Conservation (phyloP, 2,888 invertebrate species). For the Rutpela maculata region DNA sequence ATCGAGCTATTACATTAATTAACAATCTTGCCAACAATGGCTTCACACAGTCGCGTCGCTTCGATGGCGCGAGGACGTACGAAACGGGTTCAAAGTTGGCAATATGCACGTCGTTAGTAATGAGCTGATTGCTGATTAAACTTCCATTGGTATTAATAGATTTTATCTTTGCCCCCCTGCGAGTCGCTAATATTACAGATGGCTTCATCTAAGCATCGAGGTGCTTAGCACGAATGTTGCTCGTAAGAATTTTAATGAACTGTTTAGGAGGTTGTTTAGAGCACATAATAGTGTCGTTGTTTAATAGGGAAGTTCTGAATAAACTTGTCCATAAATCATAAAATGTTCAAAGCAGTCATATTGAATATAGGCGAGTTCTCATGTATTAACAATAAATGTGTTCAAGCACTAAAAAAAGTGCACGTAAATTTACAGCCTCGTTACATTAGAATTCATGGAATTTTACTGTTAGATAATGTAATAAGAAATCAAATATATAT, state of each 20-base stretch:
- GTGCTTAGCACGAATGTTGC: slow-evolving; percentile 39
- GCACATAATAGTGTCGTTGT: not conserved
- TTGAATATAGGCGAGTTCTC: too few species aligned
- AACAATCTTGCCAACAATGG: slow-evolving; percentile 32
- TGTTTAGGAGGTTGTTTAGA: slow-evolving; percentile 33
- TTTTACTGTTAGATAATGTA: too few species aligned
- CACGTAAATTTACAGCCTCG: too few species aligned
- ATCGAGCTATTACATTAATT: slow-evolving; percentile 39
- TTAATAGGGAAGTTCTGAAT: too few species aligned
- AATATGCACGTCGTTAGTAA: slow-evolving; percentile 54
- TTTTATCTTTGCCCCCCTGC: slow-evolving; percentile 45
- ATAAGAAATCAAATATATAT: too few species aligned
- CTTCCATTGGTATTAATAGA: slow-evolving; percentile 53
- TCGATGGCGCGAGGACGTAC: slow-evolving; percentile 12
- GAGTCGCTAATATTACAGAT: slow-evolving; percentile 46
- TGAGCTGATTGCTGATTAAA: slow-evolving; percentile 52
- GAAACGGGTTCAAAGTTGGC: slow-evolving; percentile 49
- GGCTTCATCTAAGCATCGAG: slow-evolving; percentile 42
- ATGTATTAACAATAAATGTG: too few species aligned
- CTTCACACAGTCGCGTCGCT: slow-evolving; percentile 2
- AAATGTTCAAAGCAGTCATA: too few species aligned
- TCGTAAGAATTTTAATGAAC: slow-evolving; percentile 45
- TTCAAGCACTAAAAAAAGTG: too few species aligned
- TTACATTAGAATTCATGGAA: too few species aligned
- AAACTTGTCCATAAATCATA: too few species aligned